A percentile compares a stretch with the other conserved stretches of the same genome.
Conservation (phyloP, 1,140 invertebrate species). For the Subanguina moxae region DNA sequence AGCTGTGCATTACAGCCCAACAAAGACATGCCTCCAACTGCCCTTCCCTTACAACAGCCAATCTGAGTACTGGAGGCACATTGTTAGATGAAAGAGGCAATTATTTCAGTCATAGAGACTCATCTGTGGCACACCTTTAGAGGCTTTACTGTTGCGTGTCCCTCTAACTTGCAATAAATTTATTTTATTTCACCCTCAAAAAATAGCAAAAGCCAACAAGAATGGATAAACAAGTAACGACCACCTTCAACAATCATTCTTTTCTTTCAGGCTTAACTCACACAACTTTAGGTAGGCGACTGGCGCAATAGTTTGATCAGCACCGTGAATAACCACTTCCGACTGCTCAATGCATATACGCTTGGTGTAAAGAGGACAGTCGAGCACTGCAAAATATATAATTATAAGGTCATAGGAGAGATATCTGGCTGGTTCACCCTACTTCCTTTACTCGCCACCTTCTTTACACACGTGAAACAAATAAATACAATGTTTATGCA, state of each 20-base stretch:
- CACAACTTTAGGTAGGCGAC: constrained; percentile 38
- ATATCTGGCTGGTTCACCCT: neutral
- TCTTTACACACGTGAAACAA: neutral
- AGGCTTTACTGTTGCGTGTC: too few species aligned
- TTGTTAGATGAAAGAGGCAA: neutral
- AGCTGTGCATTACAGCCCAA: constrained; percentile 40
- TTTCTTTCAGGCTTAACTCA: constrained; percentile 31
- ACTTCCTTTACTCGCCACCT: neutral
- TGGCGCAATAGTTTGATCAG: constrained; percentile 27
- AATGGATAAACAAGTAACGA: neutral
- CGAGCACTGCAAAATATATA: constrained; percentile 18
- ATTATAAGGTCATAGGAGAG: too few species aligned
- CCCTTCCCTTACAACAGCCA: constrained; percentile 63
- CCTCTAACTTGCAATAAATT: too few species aligned
- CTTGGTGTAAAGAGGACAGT: constrained; percentile 41
- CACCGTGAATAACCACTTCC: constrained; percentile 22
- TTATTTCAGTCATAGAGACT: neutral
- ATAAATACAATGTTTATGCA: neutral
- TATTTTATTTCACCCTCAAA: too few species aligned
- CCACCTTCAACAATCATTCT: neutral
- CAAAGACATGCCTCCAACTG: constrained; percentile 40
- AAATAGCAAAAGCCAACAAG: too few species aligned
- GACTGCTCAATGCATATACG: constrained; percentile 23
- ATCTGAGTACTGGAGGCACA: neutral
- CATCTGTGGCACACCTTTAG: neutral